Base-by-base conservation (phyloP, 2,113 vertebrate genomes). In the Zingel zingel region DNA sequence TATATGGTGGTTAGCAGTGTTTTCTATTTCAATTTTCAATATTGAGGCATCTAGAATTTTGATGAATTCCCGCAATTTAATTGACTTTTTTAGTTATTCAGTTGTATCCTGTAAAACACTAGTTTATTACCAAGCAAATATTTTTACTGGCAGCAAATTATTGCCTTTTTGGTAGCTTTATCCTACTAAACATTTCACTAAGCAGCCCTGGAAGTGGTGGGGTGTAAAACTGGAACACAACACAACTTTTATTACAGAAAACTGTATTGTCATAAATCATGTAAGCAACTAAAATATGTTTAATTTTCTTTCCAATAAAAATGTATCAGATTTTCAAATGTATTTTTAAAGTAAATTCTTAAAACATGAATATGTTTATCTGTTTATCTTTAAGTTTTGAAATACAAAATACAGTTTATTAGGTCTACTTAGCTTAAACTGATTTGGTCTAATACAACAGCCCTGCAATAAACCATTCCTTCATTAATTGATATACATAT, bases 121-220 rank as follows among this genome's bases (percentile, higher is more conserved):
- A 30, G 15, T 81, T 66, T 71, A 82, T 51, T 61, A 57, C n/a
- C 13, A 56, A 57, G 61, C 48, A 83, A 15, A 30, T 64, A 45
- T 80, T 39, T 83, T 77, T 58, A 83, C 9, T 43, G 43, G 68
- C 53, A 72, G 50, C 14, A 73, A 57, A 66, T 25, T 77, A 16
- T 71, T 56, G 47, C 57, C 5, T 74, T 77, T 43, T 47, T 61
- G 3, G 53, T 25, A 64, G 51, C 48, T 58, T 77, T 65, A 54
- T 74, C 43, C 66, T 7, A 9, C 65, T 76, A 61, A 74, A 51
- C 50, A n/a, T 48, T 70, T 69, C 50, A n/a, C 19, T 62, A 36
- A 62, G 36, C 13, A 57, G 27, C 56, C 12, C 27, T 70, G 25
- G 58, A 66, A 51, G 18, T 33, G 33, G 33, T 33, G 33, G 27